These are phyloP conservation scores for Biston stratarius DNA, from an alignment of 2,888 invertebrate genomes.

Conservation along the genomic window DNA sequence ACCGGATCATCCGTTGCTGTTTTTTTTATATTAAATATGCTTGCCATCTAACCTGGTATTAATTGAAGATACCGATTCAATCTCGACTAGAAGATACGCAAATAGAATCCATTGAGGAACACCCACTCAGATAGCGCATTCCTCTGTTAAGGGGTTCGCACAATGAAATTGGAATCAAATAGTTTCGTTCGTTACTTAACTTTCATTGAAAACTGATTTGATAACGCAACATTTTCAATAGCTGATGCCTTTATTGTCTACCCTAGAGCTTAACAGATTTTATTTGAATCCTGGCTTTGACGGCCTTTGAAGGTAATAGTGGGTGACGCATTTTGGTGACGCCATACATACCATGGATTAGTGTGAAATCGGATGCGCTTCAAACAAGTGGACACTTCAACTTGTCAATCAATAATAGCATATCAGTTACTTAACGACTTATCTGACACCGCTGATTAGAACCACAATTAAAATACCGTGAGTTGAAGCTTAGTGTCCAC, in stretches of 20 bases:
- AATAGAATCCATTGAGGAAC: no score
- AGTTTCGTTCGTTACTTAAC: no score
- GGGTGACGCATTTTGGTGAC: slow-evolving; percentile 11
- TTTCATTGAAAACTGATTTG: no score
- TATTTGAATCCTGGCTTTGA: slow-evolving; percentile 3
- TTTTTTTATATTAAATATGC: no score
- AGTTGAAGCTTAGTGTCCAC: neutral
- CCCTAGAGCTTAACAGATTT: neutral
- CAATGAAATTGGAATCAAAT: no score
- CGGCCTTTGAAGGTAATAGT: neutral
- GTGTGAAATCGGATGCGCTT: slow-evolving; percentile 3
- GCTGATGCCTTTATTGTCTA: neutral
- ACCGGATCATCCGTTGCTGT: no score
- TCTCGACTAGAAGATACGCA: no score
- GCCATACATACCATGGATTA: slow-evolving; percentile 12
- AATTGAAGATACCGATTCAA: no score
- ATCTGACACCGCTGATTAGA: slow-evolving; percentile 9
- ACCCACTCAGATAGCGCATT: no score
- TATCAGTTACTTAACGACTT: slow-evolving; percentile 14
- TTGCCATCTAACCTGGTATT: neutral
- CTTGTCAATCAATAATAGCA: slow-evolving; percentile 17
- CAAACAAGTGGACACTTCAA: slow-evolving; percentile 11
- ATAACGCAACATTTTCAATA: neutral
- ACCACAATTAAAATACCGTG: neutral
- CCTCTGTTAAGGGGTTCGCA: no score